phyloP scores from a whole-genome alignment of 2,113 vertebrate genomes.

The Stigmatopora nigra region DNA sequence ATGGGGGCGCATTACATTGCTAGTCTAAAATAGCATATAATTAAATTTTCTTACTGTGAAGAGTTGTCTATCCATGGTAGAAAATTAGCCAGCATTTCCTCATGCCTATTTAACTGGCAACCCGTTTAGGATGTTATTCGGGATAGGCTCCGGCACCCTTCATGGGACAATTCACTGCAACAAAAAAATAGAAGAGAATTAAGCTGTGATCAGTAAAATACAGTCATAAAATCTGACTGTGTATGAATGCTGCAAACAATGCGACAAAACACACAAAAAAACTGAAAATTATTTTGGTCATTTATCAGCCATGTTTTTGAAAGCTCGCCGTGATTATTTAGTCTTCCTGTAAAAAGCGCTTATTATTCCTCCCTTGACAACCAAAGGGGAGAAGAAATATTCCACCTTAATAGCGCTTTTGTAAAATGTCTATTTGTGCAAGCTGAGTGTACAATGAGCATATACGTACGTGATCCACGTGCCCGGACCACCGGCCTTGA shows the following conservation, averaged over 20 bases:
- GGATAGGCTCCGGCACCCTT: too few relatives aligned
- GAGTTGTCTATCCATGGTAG: too few relatives aligned
- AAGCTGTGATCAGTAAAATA: too few relatives aligned
- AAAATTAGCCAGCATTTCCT: too few relatives aligned
- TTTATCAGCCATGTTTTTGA: constrained; percentile 27
- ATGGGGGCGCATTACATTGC: too few relatives aligned
- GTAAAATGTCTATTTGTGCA: constrained; percentile 39
- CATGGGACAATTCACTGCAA: too few relatives aligned
- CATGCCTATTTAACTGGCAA: too few relatives aligned
- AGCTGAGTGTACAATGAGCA: constrained; percentile 16
- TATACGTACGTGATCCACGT: constrained; percentile 31
- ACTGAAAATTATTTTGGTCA: constrained; percentile 14
- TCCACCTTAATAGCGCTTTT: constrained; percentile 13
- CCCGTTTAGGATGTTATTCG: too few relatives aligned
- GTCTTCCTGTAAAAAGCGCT: constrained; percentile 17
- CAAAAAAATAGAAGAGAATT: too few relatives aligned
- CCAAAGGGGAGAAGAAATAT: not conserved
- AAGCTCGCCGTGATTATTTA: constrained; percentile 37
- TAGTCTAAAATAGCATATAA: too few relatives aligned
- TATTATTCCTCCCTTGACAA: constrained; percentile 19
- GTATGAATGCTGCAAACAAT: constrained; percentile 12
- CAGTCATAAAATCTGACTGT: not conserved
- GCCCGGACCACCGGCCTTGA: constrained; percentile 50
- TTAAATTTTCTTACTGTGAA: too few relatives aligned
- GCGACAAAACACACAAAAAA: constrained; percentile 6